A percentile compares a stretch with the other conserved stretches of the same genome.
phyloP scores from a whole-genome alignment of 2,113 vertebrate genomes.

The Salminus brasiliensis region DNA sequence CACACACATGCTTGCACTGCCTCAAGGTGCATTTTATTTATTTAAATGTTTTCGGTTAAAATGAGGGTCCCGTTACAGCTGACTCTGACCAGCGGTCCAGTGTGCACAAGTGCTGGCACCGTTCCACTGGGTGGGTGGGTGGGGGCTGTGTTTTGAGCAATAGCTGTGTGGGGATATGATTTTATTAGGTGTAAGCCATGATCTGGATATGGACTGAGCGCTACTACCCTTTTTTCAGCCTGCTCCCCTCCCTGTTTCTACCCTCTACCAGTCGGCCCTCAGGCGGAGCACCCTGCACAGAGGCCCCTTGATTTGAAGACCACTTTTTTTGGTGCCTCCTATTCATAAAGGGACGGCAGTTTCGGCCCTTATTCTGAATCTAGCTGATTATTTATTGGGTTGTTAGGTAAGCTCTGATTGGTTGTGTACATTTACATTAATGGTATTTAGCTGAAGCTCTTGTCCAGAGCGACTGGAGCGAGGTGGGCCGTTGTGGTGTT shows the following conservation, averaged over 20 bases:
- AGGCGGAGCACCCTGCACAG: neutral
- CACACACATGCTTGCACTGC: neutral
- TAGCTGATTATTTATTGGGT: too few relatives aligned
- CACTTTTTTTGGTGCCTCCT: neutral
- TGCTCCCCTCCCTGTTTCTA: neutral
- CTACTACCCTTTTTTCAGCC: neutral
- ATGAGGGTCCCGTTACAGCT: neutral
- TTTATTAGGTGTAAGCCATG: neutral
- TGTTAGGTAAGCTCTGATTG: too few relatives aligned
- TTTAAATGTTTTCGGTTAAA: neutral
- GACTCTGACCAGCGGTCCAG: neutral
- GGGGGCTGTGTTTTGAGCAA: neutral
- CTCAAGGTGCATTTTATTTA: neutral
- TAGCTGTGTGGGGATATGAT: neutral
- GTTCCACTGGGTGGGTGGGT: too few relatives aligned
- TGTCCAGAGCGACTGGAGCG: too few relatives aligned
- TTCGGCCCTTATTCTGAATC: too few relatives aligned
- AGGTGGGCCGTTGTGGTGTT: too few relatives aligned
- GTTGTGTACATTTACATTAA: too few relatives aligned
- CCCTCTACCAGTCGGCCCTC: neutral
- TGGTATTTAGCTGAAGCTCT: too few relatives aligned
- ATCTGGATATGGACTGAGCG: neutral
- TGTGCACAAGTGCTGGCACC: neutral
- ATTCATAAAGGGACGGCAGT: neutral
- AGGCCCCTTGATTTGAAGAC: constrained; percentile 1